Conservation (phyloP, 2,797 vertebrate genomes). For the Ptychadena robeensis region DNA sequence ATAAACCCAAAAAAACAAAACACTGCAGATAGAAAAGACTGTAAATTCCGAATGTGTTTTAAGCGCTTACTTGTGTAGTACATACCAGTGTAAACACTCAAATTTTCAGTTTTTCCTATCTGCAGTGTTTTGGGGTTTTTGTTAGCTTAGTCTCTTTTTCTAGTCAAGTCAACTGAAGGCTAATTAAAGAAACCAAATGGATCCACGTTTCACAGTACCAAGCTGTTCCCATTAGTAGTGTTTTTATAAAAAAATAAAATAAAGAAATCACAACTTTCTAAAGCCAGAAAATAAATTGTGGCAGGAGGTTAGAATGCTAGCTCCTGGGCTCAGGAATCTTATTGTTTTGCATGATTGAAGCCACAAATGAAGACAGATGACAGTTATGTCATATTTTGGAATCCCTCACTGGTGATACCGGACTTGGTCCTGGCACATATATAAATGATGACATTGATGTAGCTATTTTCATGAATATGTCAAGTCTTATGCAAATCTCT, state of each 20-base stretch:
- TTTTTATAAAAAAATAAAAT: too few relatives aligned
- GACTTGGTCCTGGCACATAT: not conserved
- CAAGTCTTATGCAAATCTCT: slow-evolving; percentile 3
- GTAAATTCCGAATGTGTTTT: too few relatives aligned
- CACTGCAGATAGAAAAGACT: too few relatives aligned
- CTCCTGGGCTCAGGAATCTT: not conserved
- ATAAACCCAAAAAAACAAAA: too few relatives aligned
- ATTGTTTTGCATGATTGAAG: not conserved
- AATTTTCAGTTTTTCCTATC: too few relatives aligned
- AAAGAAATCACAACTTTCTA: not conserved
- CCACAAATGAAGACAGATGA: not conserved
- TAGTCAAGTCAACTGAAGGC: too few relatives aligned
- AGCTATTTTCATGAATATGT: not conserved
- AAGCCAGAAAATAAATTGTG: not conserved
- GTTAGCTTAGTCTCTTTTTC: too few relatives aligned
- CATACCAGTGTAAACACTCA: too few relatives aligned
- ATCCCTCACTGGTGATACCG: not conserved
- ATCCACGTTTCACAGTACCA: not conserved
- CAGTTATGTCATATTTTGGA: not conserved
- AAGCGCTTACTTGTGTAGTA: too few relatives aligned
- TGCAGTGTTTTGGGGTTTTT: too few relatives aligned
- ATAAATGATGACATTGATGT: not conserved
- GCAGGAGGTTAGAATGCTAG: not conserved
- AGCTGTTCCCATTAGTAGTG: too few relatives aligned
- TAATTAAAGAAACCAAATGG: too few relatives aligned